Base-by-base conservation (phyloP, 2,888 invertebrate genomes). In the Flabesymbios commensalis region DNA sequence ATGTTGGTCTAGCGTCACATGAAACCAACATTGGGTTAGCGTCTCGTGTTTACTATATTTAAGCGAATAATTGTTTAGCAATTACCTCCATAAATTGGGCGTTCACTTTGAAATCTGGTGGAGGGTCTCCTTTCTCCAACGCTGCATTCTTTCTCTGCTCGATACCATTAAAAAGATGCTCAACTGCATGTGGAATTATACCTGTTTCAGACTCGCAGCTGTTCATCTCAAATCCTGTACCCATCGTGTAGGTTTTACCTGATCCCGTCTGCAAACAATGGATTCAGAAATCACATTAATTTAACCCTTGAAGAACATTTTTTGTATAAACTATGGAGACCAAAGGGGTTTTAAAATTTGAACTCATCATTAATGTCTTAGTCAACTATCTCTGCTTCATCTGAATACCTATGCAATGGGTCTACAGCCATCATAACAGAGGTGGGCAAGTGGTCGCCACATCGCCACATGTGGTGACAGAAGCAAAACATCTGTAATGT, bases 181-280 rank as follows among this genome's bases (percentile, higher is more conserved):
- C 88, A 69, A 98, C 94, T 2, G 98, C 96, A 58, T 98, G 87
- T 0, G 98, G 98, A 74, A 99, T 94, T 75, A 99, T 96, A 28
- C 98, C 98, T 4, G 88, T 81, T 73, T 88, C 87, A 49, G 86
- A 86, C 32, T 65, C 85, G 28, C 81, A 76, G 32, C 86, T 76
- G 67, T 87, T 87, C 68, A 87, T 88, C 75, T 97, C 96, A 84
- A 97, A 97, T 3, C 95, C 96, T 19, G 97, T 96, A 57, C 98
- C 98, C 97, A 99, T 99, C 2, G 96, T 95, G 84, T 94, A 96
- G 0, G 98, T 99, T 86, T 99, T 99, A 2, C 98, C 98, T 41
- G 95, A 95, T 2, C 98, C 98, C 49, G 99, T 99, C 90, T 93
- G 86, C 24, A 78, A 68, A 42, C 53, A 10, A 65, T 47, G 54